Conservation (phyloP, 2,797 vertebrate species). For the Mus caroli region DNA sequence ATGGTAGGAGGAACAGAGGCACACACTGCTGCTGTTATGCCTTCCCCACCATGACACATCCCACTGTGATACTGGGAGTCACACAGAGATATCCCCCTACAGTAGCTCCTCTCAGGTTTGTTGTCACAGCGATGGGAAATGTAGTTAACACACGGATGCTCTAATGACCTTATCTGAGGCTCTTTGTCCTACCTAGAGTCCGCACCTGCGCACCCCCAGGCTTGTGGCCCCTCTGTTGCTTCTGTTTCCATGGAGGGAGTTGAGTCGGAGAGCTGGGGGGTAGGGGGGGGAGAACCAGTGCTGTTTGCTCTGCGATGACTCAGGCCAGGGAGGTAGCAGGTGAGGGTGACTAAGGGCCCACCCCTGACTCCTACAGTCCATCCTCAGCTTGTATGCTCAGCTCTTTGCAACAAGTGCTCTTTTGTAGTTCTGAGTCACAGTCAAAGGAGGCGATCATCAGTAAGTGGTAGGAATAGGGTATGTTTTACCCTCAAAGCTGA, state of each 20-base stretch:
- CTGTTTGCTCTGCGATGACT: no score
- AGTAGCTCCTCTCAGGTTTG: background rate
- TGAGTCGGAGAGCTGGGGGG: no score
- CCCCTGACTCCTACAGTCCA: background rate
- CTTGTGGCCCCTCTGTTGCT: background rate
- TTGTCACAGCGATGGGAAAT: background rate
- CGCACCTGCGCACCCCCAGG: background rate
- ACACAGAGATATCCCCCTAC: no score
- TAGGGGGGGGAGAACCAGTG: background rate
- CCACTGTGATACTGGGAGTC: background rate
- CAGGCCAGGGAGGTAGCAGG: background rate
- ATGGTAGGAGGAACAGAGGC: background rate
- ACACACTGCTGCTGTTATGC: background rate
- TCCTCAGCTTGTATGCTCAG: accelerated
- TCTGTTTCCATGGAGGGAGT: background rate
- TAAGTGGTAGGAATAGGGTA: background rate
- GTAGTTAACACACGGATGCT: background rate
- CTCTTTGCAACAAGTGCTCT: accelerated
- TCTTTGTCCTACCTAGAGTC: background rate
- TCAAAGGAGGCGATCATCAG: accelerated
- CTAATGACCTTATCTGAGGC: background rate
- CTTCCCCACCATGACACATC: no score
- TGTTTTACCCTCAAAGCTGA: background rate
- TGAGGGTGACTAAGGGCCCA: no score
- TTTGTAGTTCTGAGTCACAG: accelerated